Conservation (phyloP, 1,140 invertebrate genomes). For the Caenorhabditis inopinata region DNA sequence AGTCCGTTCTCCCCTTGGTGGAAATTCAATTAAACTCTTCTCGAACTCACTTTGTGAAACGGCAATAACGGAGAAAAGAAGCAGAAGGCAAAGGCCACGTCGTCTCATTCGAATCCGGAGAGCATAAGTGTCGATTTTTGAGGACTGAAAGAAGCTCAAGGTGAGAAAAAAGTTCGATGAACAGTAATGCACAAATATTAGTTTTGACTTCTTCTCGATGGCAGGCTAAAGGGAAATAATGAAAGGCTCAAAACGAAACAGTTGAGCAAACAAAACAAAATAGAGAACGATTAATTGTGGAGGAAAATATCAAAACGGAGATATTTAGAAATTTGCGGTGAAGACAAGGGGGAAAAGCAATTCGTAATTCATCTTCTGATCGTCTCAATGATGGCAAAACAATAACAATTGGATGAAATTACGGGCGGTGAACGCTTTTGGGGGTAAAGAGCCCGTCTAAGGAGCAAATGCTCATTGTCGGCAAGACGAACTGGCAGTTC, state of each 20-base stretch:
- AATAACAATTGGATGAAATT: constrained; percentile 28
- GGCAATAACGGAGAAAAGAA: background rate
- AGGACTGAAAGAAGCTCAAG: background rate
- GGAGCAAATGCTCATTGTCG: background rate
- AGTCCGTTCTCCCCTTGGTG: background rate
- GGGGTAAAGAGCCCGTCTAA: background rate
- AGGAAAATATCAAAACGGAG: background rate
- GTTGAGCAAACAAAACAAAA: background rate
- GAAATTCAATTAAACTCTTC: constrained; percentile 15
- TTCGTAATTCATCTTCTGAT: constrained; percentile 24
- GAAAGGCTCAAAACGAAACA: constrained; percentile 4
- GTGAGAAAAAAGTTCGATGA: background rate
- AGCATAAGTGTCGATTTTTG: background rate
- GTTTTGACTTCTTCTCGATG: background rate
- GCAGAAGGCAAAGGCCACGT: constrained; percentile 23
- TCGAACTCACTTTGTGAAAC: constrained; percentile 16
- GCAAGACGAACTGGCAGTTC: background rate
- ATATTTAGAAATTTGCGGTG: background rate
- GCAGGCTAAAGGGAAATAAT: no score
- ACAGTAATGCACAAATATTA: background rate
- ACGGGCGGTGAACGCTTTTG: constrained; percentile 10
- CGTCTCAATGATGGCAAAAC: constrained; percentile 29
- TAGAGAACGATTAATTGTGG: background rate
- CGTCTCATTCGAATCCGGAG: constrained; percentile 24
- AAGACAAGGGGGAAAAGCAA: background rate